Percentiles rank a stretch among this genome's conserved stretches.
Evolutionary conservation across 2,113 vertebrate genomes (phyloP).

Genomic region (Microtus pennsylvanicus): DNA sequence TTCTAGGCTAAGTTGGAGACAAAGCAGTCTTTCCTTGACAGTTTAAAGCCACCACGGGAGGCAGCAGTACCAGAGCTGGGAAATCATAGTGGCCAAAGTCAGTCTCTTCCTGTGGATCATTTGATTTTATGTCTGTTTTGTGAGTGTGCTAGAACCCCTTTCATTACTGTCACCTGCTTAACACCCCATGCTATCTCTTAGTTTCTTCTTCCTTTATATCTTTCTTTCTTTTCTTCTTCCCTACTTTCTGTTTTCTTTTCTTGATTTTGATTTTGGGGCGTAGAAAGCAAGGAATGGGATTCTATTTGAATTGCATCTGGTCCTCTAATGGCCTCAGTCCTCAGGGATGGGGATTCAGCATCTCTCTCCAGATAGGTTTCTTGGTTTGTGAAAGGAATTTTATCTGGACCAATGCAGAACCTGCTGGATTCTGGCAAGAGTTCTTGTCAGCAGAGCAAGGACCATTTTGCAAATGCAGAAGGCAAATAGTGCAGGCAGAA

Average conservation of each 20-base stretch:
- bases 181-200: neutral
- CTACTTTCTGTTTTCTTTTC: neutral
- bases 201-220: neutral
- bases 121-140: constrained; percentile 5
- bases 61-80: neutral
- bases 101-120: neutral
- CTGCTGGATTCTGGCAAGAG: neutral
- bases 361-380: neutral
- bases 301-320: neutral
- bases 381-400: neutral
- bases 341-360: neutral
- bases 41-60: neutral
- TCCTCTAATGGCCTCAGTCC: neutral
- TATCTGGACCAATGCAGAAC: neutral
- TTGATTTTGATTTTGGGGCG: neutral
- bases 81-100: constrained; percentile 30
- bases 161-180: neutral
- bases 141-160: neutral
- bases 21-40: neutral
- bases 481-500: neutral
- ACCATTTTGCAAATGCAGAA: neutral
- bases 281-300: neutral
- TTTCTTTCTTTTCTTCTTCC: neutral
- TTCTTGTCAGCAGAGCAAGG: neutral
- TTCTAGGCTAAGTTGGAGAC: constrained; percentile 1